phyloP scores from a whole-genome alignment of 1,140 invertebrate genomes.

The Contarinia nasturtii region DNA sequence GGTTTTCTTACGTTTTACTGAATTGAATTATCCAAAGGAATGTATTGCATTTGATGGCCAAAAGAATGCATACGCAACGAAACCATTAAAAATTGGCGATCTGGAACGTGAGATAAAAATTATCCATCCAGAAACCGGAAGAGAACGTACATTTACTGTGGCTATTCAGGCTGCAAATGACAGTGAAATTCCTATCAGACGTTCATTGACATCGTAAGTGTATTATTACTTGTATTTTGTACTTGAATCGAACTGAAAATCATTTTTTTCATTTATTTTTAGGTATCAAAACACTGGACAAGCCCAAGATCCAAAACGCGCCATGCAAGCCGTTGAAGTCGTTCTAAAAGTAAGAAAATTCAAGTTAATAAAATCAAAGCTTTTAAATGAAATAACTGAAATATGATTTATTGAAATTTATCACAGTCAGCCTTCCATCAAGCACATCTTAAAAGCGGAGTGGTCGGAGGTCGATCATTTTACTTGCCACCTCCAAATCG shows the following conservation, averaged over 20 bases:
- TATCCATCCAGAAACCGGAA: constrained; percentile 22
- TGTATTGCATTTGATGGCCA: constrained; percentile 51
- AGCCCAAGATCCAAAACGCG: constrained; percentile 12
- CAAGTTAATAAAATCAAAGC: too few relatives aligned
- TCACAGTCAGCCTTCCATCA: too few relatives aligned
- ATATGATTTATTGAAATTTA: not conserved
- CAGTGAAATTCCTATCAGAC: constrained; percentile 29
- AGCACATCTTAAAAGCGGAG: not conserved
- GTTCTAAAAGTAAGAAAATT: too few relatives aligned
- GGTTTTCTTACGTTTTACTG: constrained; percentile 17
- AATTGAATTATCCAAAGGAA: constrained; percentile 12
- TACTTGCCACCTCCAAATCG: constrained; percentile 24
- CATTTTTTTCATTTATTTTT: too few relatives aligned
- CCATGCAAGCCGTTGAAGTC: not conserved
- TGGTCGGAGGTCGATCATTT: constrained; percentile 29
- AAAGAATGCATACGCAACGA: constrained; percentile 32
- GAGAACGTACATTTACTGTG: constrained; percentile 31
- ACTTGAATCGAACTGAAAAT: too few relatives aligned
- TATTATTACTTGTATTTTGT: not conserved
- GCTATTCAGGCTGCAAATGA: constrained; percentile 32
- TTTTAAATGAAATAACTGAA: not conserved
- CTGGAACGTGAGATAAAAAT: constrained; percentile 7
- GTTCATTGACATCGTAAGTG: constrained; percentile 26
- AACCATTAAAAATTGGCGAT: not conserved
- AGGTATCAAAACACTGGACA: constrained; percentile 17